Base-by-base conservation (phyloP, 2,113 vertebrate genomes). In the Ariopsis seemanni region DNA sequence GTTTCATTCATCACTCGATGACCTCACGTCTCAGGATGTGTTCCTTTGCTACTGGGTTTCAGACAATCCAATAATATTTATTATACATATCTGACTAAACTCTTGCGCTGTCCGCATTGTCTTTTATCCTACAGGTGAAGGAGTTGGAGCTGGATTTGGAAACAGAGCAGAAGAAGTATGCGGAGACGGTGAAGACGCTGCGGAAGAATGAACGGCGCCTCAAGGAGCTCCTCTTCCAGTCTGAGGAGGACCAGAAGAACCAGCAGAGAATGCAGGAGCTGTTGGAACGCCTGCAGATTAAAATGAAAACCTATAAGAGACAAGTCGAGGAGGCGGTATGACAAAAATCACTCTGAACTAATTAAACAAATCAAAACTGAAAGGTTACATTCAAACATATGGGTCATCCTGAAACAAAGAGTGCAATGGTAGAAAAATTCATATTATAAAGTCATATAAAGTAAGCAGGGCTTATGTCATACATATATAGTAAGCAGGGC, bases 241-340 rank as follows among this genome's bases (percentile, higher is more conserved):
- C 95, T 0, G 96, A 96, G 89, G 96, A 96, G 92, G 95, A 96
- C 89, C 95, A 96, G 92, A 96, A 96, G 91, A 96, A 94, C 93
- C 96, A 96, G 91, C 94, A 93, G 86, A 89, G 95, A 69, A 95
- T 96, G 95, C 95, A 96, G 90, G 95, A 96, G 84, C 93, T 96
- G 92, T 94, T 95, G 90, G 96, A 96, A 91, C 89, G 95, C 86
- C 94, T 96, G 86, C 96, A 96, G 94, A 95, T 93, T 92, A 96
- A 96, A 93, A 94, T 96, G 93, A 96, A 94, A 93, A 94, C 95
- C 87, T 96, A 95, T 93, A 96, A 96, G 92, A 94, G 96, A 94
- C 96, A 96, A 94, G 94, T 96, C 89, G 96, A 96, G 91, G 94
- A 96, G 89, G 95, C 95, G 2, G 96, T 96, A 91, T 0, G 93